These are phyloP conservation scores for Vidua chalybeata DNA, from an alignment of 2,113 vertebrate species.

Conservation along the genomic window DNA sequence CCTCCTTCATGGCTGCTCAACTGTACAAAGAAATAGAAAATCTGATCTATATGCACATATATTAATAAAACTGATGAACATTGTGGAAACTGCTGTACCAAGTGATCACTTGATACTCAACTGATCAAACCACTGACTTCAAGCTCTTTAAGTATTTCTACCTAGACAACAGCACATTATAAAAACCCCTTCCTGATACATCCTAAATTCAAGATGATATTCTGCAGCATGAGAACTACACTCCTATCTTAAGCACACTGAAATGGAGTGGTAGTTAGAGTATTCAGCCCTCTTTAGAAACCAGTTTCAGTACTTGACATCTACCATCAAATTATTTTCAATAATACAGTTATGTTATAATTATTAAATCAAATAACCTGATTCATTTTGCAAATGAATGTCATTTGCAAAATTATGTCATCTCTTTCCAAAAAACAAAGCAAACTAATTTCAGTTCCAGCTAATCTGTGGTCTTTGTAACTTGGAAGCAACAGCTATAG, in stretches of 20 bases:
- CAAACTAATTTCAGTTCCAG: neutral
- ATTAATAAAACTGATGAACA: neutral
- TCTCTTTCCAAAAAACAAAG: neutral
- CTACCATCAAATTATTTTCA: neutral
- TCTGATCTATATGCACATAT: neutral
- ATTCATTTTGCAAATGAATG: neutral
- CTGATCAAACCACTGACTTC: neutral
- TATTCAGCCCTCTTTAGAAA: neutral
- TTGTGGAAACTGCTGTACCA: neutral
- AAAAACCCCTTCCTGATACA: neutral
- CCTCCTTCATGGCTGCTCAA: neutral
- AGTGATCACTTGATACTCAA: neutral
- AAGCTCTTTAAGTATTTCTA: neutral
- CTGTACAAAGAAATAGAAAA: neutral
- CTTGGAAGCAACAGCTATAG: neutral
- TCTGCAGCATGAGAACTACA: neutral
- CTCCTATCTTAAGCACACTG: neutral
- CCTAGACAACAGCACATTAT: neutral
- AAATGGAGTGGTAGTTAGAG: neutral
- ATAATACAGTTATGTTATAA: neutral
- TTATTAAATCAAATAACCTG: neutral
- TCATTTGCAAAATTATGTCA: neutral
- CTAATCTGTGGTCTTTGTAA: neutral
- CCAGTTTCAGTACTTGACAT: neutral
- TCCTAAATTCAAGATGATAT: neutral